Evolutionary conservation across 35 echinoderm and acorn worm genomes (phyloP), one percentile per base, ranked within the genome.

Genomic region (Holothuria glaberrima): DNA sequence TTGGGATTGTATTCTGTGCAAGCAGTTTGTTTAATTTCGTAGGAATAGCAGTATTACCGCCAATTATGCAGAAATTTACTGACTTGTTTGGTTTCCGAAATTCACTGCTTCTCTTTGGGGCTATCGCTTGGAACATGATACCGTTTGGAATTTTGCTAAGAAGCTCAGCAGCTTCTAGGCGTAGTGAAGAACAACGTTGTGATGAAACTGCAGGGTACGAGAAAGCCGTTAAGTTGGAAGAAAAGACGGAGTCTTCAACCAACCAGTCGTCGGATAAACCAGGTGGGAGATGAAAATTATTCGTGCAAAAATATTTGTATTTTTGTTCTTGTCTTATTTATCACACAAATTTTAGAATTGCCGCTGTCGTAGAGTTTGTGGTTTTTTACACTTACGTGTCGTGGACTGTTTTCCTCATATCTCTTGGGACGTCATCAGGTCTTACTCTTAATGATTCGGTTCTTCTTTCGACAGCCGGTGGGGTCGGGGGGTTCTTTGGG

Each of bases 101-200:
- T 65, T 65, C 62, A 65, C 28, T 65, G 62, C 9, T 65, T 20
- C 62, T 65, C 18, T 65, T 65, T 65, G 62, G 62, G 28, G 62
- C 62, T 65, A 24, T 65, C 6, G 21, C 62, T 24, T 65, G 62
- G 21, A 65, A 65, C 28, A 21, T 65, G 21, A 20, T 65, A 0
- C 21, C 28, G 13, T 21, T 12, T 7, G 62, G 62, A 65, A 28
- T 65, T 7, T 65, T 9, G 10, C 21, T 65, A 9, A 20, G 62
- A 65, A 9, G 28, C 6, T 16, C 62, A 20, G 17, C 21, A 65
- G 21, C 10, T 0, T 28, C 0, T 24, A 20, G 0, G 62, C 6
- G 6, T 16, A 28, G 1, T 12, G 1, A 20, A 20, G 28, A 24
- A 65, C 28, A 24, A 65, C 21, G 62, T 20, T 28, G 28, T 65